These are phyloP conservation scores for Corythornis cristatus DNA, from an alignment of 2,113 vertebrate genomes.

Conservation along the genomic window DNA sequence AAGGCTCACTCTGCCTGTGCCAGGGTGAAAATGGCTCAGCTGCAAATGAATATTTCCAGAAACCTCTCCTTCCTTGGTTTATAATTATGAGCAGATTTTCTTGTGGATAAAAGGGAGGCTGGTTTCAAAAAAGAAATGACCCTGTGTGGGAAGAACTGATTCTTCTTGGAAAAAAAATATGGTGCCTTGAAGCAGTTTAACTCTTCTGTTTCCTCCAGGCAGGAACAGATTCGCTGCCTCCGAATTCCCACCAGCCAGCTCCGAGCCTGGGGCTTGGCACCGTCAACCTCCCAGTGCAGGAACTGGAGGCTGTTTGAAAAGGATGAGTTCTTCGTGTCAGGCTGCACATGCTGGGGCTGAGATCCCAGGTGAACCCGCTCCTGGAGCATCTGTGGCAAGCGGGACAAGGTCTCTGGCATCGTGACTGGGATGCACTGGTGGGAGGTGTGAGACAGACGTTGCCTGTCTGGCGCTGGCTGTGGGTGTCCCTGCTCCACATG, in stretches of 20 bases:
- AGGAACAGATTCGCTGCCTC: background rate
- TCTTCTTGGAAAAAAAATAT: constrained; percentile 60
- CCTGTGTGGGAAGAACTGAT: constrained; percentile 65
- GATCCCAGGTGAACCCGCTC: background rate
- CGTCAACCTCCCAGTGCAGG: background rate
- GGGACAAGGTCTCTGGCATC: background rate
- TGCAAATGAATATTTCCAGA: constrained; percentile 72
- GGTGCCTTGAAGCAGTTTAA: constrained; percentile 50
- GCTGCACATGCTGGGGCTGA: accelerated
- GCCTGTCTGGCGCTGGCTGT: accelerated
- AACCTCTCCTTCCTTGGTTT: constrained; percentile 57
- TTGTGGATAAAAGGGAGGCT: constrained; percentile 67
- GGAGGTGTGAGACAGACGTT: accelerated
- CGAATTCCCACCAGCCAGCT: background rate
- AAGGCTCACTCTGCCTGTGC: constrained; percentile 53
- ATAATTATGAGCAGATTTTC: constrained; percentile 71
- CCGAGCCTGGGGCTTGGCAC: background rate
- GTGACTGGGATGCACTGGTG: background rate
- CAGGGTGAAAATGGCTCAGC: constrained; percentile 71
- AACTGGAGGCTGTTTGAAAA: background rate
- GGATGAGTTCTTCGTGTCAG: background rate
- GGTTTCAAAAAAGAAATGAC: constrained; percentile 67
- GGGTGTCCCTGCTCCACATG: background rate
- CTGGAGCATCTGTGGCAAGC: background rate
- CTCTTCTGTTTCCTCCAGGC: constrained; percentile 45